Evolutionary conservation across 1,140 invertebrate genomes (phyloP).

Genomic region (Cydia fagiglandana): DNA sequence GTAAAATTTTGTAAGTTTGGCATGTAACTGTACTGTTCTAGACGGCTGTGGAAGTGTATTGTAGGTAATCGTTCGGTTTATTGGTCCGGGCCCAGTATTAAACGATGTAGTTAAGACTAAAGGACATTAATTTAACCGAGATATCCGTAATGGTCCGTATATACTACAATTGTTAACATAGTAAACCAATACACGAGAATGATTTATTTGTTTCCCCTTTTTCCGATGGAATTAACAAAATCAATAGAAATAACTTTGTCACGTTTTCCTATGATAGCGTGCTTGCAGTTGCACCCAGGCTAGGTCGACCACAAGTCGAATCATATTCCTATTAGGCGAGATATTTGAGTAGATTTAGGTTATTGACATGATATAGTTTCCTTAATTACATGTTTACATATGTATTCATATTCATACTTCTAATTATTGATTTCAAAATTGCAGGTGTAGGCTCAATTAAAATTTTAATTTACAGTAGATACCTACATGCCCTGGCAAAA

Average conservation of each 20-base stretch:
- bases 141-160: neutral
- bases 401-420: neutral
- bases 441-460: neutral
- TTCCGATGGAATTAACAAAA: neutral
- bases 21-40: constrained; percentile 28
- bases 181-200: constrained; percentile 17
- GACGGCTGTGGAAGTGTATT: constrained; percentile 13
- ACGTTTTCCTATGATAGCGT: constrained; percentile 14
- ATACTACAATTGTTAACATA: neutral
- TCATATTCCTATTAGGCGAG: constrained; percentile 23
- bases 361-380: constrained; percentile 19
- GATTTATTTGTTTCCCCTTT: neutral
- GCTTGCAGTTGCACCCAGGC: constrained; percentile 26
- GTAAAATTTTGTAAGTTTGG: constrained; percentile 29
- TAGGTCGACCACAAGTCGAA: neutral
- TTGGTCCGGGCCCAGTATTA: constrained; percentile 16
- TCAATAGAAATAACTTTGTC: neutral
- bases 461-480: neutral
- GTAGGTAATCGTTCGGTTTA: constrained; percentile 21
- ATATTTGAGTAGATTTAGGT: constrained; percentile 19
- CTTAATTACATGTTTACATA: neutral
- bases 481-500: neutral
- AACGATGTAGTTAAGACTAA: constrained; percentile 12
- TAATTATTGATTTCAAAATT: neutral
- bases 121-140: constrained; percentile 25